Evolutionary conservation across 1,140 invertebrate genomes (phyloP).

Genomic region (Nasonia vitripennis): DNA sequence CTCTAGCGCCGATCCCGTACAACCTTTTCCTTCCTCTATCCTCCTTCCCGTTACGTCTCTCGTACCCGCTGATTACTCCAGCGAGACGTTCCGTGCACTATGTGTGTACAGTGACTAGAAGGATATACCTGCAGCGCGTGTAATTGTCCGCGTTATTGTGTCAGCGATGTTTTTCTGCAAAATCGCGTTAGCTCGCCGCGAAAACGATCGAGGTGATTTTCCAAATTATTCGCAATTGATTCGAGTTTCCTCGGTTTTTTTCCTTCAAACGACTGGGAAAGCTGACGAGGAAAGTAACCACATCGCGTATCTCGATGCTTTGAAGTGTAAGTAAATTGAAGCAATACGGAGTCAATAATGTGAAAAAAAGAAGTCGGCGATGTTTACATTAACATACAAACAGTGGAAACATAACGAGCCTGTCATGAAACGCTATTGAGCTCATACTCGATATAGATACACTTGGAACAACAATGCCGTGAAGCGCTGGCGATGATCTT

Average conservation of each 20-base stretch:
- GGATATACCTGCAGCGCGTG: not conserved
- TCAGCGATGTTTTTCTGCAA: constrained; percentile 15
- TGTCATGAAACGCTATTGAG: not conserved
- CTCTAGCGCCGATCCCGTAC: not conserved
- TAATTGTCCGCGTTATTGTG: constrained; percentile 41
- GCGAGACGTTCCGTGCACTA: not conserved
- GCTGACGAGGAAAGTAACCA: not conserved
- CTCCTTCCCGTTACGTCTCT: constrained; percentile 28
- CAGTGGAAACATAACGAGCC: not conserved
- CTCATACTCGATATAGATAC: not conserved
- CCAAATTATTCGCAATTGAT: not conserved
- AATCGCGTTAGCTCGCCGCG: not conserved
- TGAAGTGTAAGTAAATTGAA: too few species aligned
- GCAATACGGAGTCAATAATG: not conserved
- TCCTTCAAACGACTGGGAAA: not conserved
- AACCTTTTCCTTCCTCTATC: not conserved
- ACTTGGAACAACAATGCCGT: not conserved
- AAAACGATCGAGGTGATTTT: not conserved
- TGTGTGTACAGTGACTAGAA: not conserved
- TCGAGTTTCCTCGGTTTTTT: not conserved
- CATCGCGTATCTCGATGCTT: too few species aligned
- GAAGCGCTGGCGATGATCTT: not conserved
- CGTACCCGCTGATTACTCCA: constrained; percentile 19
- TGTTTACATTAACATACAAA: not conserved
- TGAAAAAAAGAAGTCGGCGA: not conserved